Conservation (phyloP, 2,113 vertebrate genomes). For the Pelecanoides urinatrix region DNA sequence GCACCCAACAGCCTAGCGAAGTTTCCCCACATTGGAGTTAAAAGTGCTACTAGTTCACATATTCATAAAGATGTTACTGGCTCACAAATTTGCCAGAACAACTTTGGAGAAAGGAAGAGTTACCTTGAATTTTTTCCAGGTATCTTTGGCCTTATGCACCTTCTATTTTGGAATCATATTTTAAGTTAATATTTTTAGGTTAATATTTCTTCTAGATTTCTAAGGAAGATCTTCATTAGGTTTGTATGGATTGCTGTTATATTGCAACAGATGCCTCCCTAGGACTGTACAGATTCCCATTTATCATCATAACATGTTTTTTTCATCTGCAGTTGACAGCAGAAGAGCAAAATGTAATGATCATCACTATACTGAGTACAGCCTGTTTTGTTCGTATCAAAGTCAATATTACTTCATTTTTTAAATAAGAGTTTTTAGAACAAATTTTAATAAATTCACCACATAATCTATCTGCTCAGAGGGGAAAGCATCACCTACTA, state of each 20-base stretch:
- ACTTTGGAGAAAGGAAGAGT: not conserved
- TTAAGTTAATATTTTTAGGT: not conserved
- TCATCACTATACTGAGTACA: not conserved
- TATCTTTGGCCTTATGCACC: not conserved
- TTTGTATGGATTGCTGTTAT: not conserved
- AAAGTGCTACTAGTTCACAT: not conserved
- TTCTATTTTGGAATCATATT: not conserved
- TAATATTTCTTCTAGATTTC: not conserved
- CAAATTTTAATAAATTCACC: not conserved
- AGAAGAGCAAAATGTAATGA: not conserved
- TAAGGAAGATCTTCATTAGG: not conserved
- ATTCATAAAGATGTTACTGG: not conserved
- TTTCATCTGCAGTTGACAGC: not conserved
- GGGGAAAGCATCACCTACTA: not conserved
- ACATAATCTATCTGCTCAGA: not conserved
- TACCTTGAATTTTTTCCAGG: not conserved
- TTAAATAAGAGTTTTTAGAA: not conserved
- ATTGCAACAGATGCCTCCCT: not conserved
- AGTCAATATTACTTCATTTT: not conserved
- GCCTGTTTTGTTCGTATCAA: not conserved
- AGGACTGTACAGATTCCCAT: not conserved
- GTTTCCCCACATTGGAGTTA: not conserved
- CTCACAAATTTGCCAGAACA: not conserved
- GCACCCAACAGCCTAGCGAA: not conserved
- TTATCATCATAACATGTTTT: not conserved